Evolutionary conservation across 2,888 invertebrate species (phyloP), one percentile per base, ranked within the genome.

Genomic region (Torymus auratus): DNA sequence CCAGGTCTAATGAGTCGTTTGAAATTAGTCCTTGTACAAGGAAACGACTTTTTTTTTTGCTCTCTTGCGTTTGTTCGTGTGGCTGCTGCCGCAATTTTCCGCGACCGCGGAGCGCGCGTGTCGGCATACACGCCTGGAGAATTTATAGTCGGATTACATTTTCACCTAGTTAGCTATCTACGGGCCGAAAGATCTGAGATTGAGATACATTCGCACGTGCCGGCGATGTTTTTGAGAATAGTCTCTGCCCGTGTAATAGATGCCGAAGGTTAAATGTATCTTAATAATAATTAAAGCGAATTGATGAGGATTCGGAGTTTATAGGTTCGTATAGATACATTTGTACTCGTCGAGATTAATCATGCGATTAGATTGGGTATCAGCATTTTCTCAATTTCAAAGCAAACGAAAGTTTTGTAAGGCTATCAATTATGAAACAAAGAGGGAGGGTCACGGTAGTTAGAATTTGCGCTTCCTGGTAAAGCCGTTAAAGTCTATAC

Each of bases 1-100:
- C 10, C 28, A 55, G 5, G 14, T 60, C 62, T 74, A 79, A 79
- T 68, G 69, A 73, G 69, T 14, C 14, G 23, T 1, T 58, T 52
- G 52, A 70, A 77, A 64, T 77, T 55, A 64, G 56, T 74, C 76
- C 70, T 70, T 64, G 41, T 15, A 78, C 64, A 50, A 58, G 56
- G 68, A 20, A 62, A 69, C 23, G 17, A 52, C 15, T 64, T 70
- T 53, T 74, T 69, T 17, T 69, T 74, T 68, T 7, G 7, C 41
- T 41, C 41, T 41, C 5, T 41, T 41, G 41, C 41, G 41, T 41
- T 41, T 41, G 41, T 41, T 41, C 41, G 41, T 41, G 7, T n/a
- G n/a, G n/a, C n/a, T n/a, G 68, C 53, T 28, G 17, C 17, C 15
- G 69, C 69, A 79, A 74, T 79, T 79, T 56, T 52, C 61, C 23